Evolutionary conservation across 2,888 invertebrate species (phyloP), one percentile per base, ranked within the genome.

Genomic region (Phalera bucephala): DNA sequence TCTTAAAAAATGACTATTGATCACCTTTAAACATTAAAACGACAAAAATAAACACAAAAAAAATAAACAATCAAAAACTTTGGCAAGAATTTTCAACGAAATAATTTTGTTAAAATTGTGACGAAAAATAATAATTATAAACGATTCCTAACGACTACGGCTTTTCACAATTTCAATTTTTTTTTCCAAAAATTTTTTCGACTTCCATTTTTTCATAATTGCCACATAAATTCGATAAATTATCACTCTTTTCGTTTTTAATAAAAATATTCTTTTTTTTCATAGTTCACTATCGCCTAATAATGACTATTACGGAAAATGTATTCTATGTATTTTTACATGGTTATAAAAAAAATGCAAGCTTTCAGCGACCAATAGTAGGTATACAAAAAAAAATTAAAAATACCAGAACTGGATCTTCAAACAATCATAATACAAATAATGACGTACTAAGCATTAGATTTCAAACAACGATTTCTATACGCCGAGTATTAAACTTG

Each of bases 141-240:
- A n/a, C n/a, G n/a, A 61, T 54, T 52, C 53, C 49, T 53, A 50
- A 58, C 50, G 47, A 56, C 45, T 54, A 52, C 22, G 38, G 56
- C 45, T 37, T 42, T 53, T 37, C 4, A 42, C 39, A 45, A 44
- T 50, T 41, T 38, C 49, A 31, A 42, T 38, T 62, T 69, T 62
- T 61, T 45, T 41, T 51, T 42, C 65, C 70, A 72, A 53, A 45
- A 53, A 17, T n/a, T n/a, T n/a, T 22, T 6, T 22, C 22, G 9
- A n/a, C 37, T 40, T 37, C 33, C 48, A 45, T 36, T 55, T 54
- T 45, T 49, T 51, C 54, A 60, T 60, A 67, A 72, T 78, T 77
- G 85, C 78, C 85, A 77, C 75, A 63, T 88, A 88, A 88, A 88
- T 88, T 88, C 88, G 88, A 82, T 84, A 74, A 63, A 72, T 69